phyloP scores from a whole-genome alignment of 1,140 invertebrate species.

The Harlomillsia oculata region DNA sequence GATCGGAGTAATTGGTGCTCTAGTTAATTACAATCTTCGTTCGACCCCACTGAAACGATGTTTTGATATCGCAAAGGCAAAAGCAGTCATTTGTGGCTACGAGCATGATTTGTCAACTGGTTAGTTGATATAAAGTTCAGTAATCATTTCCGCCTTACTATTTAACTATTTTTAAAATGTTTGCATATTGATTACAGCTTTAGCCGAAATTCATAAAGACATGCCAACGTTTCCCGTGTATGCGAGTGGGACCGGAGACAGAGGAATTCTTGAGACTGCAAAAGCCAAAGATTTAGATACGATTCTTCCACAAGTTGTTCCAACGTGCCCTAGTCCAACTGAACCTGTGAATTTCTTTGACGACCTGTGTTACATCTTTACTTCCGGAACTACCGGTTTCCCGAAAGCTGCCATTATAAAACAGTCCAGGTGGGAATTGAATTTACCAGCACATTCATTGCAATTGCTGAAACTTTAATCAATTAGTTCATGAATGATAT shows the following conservation, averaged over 20 bases:
- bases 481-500: not conserved
- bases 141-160: too few species aligned
- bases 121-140: too few species aligned
- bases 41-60: slow-evolving; percentile 69
- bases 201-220: not conserved
- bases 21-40: slow-evolving; percentile 79
- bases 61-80: slow-evolving; percentile 65
- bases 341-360: slow-evolving; percentile 38
- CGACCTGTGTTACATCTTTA: slow-evolving; percentile 71
- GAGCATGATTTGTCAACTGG: too few species aligned
- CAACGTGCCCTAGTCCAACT: not conserved
- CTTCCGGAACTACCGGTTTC: slow-evolving; percentile 52
- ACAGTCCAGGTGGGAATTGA: slow-evolving; percentile 46
- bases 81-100: slow-evolving; percentile 74
- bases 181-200: too few species aligned
- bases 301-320: not conserved
- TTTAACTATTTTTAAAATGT: too few species aligned
- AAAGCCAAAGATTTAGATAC: slow-evolving; percentile 7
- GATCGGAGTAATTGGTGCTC: slow-evolving; percentile 49
- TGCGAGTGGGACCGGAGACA: slow-evolving; percentile 12
- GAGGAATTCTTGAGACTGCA: not conserved
- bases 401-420: slow-evolving; percentile 73
- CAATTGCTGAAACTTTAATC: not conserved
- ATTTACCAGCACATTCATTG: not conserved
- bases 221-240: slow-evolving; percentile 39